Evolutionary conservation across 2,888 invertebrate genomes (phyloP).

Genomic region (Eilema sororculum): DNA sequence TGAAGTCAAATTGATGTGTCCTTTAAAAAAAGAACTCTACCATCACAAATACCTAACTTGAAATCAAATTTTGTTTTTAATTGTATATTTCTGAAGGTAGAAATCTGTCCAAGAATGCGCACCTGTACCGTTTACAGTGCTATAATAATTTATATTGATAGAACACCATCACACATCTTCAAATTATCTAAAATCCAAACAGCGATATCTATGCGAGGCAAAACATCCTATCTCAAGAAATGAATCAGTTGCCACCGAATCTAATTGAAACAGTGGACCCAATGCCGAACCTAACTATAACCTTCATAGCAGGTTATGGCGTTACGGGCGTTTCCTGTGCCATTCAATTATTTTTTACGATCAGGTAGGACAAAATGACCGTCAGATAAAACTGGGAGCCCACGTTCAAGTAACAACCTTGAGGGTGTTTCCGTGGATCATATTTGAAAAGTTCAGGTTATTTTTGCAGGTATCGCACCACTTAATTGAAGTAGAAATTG

Average conservation of each 20-base stretch:
- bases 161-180: too few relatives aligned
- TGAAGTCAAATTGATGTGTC: too few relatives aligned
- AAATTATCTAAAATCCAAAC: not conserved
- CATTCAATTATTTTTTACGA: conserved; percentile 85
- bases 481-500: conserved; percentile 45
- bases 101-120: too few relatives aligned
- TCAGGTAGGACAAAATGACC: conserved; percentile 77
- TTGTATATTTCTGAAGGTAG: too few relatives aligned
- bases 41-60: too few relatives aligned
- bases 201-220: conserved; percentile 13
- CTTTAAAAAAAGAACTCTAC: too few relatives aligned
- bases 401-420: conserved; percentile 58
- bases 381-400: conserved; percentile 68
- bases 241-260: conserved; percentile 43
- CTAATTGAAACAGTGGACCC: conserved; percentile 53
- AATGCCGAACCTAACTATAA: conserved; percentile 58
- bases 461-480: conserved; percentile 51
- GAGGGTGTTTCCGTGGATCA: conserved; percentile 56
- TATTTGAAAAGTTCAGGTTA: conserved; percentile 64
- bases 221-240: conserved; percentile 33
- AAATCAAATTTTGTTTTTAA: too few relatives aligned
- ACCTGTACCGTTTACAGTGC: too few relatives aligned
- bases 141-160: too few relatives aligned
- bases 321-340: conserved; percentile 67
- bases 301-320: conserved; percentile 52